Conservation (phyloP, 2,888 invertebrate species). For the Dicyrtomina minuta region DNA sequence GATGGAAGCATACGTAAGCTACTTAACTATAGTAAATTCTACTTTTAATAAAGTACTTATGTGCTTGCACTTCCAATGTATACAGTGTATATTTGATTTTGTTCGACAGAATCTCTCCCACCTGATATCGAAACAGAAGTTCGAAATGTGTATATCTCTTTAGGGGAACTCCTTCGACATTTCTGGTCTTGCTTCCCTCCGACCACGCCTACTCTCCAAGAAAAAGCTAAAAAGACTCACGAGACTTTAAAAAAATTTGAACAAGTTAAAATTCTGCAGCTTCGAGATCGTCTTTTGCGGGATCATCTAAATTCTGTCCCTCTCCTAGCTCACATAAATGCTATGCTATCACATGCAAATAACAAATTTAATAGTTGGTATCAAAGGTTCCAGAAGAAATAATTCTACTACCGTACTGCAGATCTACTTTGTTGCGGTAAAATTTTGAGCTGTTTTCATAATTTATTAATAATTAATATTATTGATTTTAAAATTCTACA, state of each 20-base stretch:
- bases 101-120: constrained; percentile 80
- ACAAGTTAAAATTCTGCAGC: constrained; percentile 68
- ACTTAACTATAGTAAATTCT: not conserved
- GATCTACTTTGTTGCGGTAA: too few relatives aligned
- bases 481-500: too few relatives aligned
- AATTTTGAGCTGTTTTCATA: too few relatives aligned
- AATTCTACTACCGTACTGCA: too few relatives aligned
- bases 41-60: not conserved
- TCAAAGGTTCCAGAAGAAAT: constrained; percentile 15
- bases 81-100: constrained; percentile 3
- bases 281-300: constrained; percentile 45
- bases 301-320: constrained; percentile 45
- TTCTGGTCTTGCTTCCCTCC: constrained; percentile 93
- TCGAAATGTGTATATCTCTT: constrained; percentile 78
- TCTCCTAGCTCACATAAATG: constrained; percentile 42
- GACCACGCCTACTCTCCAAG: constrained; percentile 71
- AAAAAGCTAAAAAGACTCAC: constrained; percentile 81
- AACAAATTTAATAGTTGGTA: constrained; percentile 35
- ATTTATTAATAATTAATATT: too few relatives aligned
- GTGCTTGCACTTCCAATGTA: not conserved
- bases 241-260: constrained; percentile 86
- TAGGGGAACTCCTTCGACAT: constrained; percentile 85
- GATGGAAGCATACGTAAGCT: constrained; percentile 57
- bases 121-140: constrained; percentile 80
- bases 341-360: constrained; percentile 44